Base-by-base conservation (phyloP, 1,140 invertebrate genomes). In the Calephelis virginiensis region DNA sequence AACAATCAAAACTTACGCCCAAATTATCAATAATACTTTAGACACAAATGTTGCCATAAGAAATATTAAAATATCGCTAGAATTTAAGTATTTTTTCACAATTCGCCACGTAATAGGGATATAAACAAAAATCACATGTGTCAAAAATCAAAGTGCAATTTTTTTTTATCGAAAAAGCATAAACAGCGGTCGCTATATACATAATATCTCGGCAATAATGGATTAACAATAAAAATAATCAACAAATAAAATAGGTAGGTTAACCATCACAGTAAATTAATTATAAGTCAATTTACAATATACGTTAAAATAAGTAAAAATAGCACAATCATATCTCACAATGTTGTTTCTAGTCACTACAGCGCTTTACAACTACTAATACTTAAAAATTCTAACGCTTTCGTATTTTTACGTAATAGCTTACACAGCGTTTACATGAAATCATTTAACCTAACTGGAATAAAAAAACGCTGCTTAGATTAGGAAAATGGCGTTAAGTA, bases 221-320 rank as follows among this genome's bases (percentile, higher is more conserved):
- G 28, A 76, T 70, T 72, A 77, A 78, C 67, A 73, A 71, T 71
- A 73, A 75, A 70, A 77, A 72, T 53, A 17, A 64, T 53, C 73
- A 80, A 77, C 75, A 78, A 79, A 76, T 74, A 78, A 70, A 78
- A 72, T 73, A 81, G 75, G 75, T 78, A 79, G 73, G 67, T 77
- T 77, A 76, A 78, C 70, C 70, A 80, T 80, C 78, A 80, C 80
- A 82, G 75, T 75, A 72, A 59, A 71, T 68, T 74, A 70, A 73
- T 71, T 69, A 72, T 56, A 69, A 71, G 61, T 68, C 49, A 67
- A 56, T 56, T 56, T 37, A 56, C 28, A 56, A 37, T 56, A 56
- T 37, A 56, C 11, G 14, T 56, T 37, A 56, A 56, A 56, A 56
- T 56, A 56, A 56, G 28, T 56, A 12, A 56, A 56, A 56, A 28